These are phyloP conservation scores for Kryptolebias marmoratus DNA, from an alignment of 2,113 vertebrate species.

Conservation along the genomic window DNA sequence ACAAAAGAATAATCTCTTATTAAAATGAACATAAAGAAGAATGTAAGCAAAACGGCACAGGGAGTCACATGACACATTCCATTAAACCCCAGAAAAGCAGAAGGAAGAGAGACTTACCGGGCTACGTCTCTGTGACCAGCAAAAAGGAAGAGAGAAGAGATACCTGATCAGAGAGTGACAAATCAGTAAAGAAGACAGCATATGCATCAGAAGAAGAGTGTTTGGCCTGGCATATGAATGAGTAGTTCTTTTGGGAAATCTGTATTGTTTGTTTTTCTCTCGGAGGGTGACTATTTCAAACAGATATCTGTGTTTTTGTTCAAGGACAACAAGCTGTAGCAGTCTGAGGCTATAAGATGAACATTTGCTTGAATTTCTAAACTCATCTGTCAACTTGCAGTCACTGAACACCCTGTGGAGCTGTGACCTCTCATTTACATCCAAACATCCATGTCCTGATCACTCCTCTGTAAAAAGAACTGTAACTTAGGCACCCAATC, in stretches of 20 bases:
- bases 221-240: neutral
- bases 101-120: constrained; percentile 88
- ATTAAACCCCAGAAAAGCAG: constrained; percentile 31
- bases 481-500: constrained; percentile 5
- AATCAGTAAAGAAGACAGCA: constrained; percentile 85
- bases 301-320: too few species aligned
- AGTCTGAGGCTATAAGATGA: neutral
- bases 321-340: too few species aligned
- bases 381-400: constrained; percentile 1
- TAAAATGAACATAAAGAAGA: neutral
- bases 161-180: constrained; percentile 96
- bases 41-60: constrained; percentile 10
- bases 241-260: neutral
- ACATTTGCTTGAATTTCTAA: neutral
- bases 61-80: constrained; percentile 6
- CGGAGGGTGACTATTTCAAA: too few species aligned
- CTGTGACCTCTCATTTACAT: constrained; percentile 1
- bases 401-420: neutral
- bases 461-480: neutral
- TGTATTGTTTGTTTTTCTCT: too few species aligned
- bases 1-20: neutral
- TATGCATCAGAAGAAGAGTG: constrained; percentile 1
- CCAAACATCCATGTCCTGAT: neutral
- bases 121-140: constrained; percentile 98
- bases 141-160: constrained; percentile 99